Percentiles rank a stretch among this genome's conserved stretches.
Conservation (phyloP, 1,140 invertebrate genomes). For the Apis dorsata region DNA sequence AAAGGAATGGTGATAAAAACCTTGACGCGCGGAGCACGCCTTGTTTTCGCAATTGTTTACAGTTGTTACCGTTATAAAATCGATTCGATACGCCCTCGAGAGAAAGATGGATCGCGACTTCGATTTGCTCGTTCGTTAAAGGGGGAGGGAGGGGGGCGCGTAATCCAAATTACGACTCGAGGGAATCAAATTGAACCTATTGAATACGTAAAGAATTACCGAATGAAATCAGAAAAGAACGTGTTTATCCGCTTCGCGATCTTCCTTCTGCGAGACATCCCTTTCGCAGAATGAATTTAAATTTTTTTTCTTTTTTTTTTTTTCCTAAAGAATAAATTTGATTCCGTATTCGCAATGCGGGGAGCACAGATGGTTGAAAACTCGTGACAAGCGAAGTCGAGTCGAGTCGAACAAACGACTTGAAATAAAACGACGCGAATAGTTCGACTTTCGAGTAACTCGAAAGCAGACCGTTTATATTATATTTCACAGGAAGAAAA, state of each 20-base stretch:
- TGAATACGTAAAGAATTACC: neutral
- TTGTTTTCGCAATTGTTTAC: neutral
- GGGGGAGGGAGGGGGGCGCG: neutral
- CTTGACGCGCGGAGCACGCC: neutral
- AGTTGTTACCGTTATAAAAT: neutral
- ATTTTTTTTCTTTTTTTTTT: neutral
- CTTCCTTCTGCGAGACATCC: neutral
- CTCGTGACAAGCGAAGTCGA: neutral
- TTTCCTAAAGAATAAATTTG: neutral
- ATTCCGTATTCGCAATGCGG: neutral
- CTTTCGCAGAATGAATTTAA: neutral
- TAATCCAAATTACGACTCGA: slow-evolving; percentile 1
- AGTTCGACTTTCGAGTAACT: too few species aligned
- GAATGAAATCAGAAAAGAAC: neutral
- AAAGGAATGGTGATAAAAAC: neutral
- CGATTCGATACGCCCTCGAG: neutral
- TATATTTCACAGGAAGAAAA: neutral
- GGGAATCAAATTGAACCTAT: neutral
- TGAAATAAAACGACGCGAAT: too few species aligned
- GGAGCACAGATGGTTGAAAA: neutral
- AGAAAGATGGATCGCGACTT: neutral
- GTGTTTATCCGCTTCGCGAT: neutral
- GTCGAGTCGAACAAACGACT: neutral
- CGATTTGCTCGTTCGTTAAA: neutral
- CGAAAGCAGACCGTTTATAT: neutral